These are phyloP conservation scores for Brachymystax lenok DNA, from an alignment of 2,797 vertebrate genomes.

Conservation along the genomic window DNA sequence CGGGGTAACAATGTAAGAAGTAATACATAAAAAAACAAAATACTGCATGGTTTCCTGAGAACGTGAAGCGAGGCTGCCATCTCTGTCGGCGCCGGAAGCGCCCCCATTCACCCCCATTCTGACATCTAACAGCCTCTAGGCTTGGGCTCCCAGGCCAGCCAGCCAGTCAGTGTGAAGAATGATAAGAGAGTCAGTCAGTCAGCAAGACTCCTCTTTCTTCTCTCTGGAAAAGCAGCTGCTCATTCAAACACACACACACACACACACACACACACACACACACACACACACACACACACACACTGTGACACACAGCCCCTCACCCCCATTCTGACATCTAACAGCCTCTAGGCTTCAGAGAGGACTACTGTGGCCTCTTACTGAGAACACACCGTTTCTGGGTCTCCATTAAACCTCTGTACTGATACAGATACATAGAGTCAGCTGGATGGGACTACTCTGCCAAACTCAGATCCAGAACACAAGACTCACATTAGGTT, in stretches of 20 bases:
- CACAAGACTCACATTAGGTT: background rate
- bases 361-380: background rate
- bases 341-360: background rate
- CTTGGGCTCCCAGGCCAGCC: constrained; percentile 32
- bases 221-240: constrained; percentile 37
- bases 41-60: no score
- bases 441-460: background rate
- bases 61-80: no score
- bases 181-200: constrained; percentile 16
- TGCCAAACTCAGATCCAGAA: background rate
- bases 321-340: no score
- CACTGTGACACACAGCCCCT: no score
- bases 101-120: no score
- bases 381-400: background rate
- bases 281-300: constrained; percentile 2
- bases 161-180: background rate
- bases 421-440: background rate
- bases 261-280: no score
- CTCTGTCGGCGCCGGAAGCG: no score
- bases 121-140: no score
- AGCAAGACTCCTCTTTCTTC: constrained; percentile 57
- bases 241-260: constrained; percentile 35
- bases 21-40: no score
- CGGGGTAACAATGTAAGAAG: no score
- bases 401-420: background rate